Evolutionary conservation across 2,888 invertebrate genomes (phyloP), one percentile per base, ranked within the genome.

Genomic region (Drosophila barbarae): DNA sequence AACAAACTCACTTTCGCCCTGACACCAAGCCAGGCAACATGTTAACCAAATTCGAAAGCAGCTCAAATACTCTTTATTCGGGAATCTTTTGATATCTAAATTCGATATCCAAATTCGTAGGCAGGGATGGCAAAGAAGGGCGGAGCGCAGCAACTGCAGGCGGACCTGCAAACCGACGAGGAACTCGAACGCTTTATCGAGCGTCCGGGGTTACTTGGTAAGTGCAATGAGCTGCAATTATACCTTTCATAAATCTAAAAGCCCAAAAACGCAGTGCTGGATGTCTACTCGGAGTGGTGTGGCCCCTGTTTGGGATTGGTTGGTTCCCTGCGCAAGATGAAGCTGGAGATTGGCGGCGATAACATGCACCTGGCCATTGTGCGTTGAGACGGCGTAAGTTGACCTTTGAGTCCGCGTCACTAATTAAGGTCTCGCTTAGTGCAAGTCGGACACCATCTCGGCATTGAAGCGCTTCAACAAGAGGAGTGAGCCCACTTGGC

Each of bases 221-320:
- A 12, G 49, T 38, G 13, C 28, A 39, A 3, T 23, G 18, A 13
- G 32, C 9, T 18, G 18, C 18, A 18, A 18, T 18, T 18, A 18
- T 18, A 18, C 7, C 1, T 6, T 18, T 13, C 0, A 7, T 61
- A 30, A 46, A 3, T 3, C 15, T n/a, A n/a, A n/a, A n/a, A n/a
- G n/a, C 8, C n/a, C n/a, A 7, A 26, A 18, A 5, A 5, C 58
- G 21, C 52, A 94, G 95, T 98, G 65, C 91, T 96, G 61, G 97
- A 98, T 87, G 92, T 97, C 13, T 97, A 95, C 88, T 94, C 96
- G 8, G 95, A 95, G 69, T 98, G 97, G 97, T 95, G 96, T 86
- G 97, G 97, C 0, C 96, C 97, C 0, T 97, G 97, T 86, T 89
- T 92, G 61, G 96, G 95, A 28, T 95, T 97, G 95, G 91, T 94